phyloP scores from a whole-genome alignment of 2,797 vertebrate species.

The Anguilla marmorata region DNA sequence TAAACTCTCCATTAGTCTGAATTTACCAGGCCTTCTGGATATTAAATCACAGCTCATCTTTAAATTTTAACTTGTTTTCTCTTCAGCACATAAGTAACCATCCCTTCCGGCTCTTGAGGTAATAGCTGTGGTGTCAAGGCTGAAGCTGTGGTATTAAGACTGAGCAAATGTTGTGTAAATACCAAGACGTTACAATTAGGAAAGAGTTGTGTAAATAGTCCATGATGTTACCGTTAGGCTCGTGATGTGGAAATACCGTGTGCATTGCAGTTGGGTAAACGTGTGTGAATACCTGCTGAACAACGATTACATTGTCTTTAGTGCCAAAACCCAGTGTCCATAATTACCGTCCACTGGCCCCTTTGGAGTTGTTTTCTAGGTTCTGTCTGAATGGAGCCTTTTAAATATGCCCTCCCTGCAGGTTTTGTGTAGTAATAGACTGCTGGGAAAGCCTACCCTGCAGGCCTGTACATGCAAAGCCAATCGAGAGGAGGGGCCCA shows the following conservation, averaged over 20 bases:
- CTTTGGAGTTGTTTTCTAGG: background rate
- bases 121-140: background rate
- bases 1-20: background rate
- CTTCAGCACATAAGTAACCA: background rate
- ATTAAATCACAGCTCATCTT: background rate
- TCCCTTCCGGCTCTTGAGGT: background rate
- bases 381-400: background rate
- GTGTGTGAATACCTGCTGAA: background rate
- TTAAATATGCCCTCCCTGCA: background rate
- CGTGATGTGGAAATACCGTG: background rate
- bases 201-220: background rate
- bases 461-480: conserved; percentile 10
- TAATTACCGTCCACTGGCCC: background rate
- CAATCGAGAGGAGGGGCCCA: background rate
- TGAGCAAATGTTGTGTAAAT: conserved; percentile 3
- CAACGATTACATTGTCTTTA: background rate
- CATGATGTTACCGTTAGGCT: background rate
- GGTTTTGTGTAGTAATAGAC: background rate
- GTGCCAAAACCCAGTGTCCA: background rate
- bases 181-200: background rate
- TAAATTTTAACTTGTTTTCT: background rate
- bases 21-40: background rate
- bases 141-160: background rate
- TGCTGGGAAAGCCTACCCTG: background rate
- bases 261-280: background rate